Base-by-base conservation (phyloP, 2,888 invertebrate genomes). In the Drosophila setosimentum region DNA sequence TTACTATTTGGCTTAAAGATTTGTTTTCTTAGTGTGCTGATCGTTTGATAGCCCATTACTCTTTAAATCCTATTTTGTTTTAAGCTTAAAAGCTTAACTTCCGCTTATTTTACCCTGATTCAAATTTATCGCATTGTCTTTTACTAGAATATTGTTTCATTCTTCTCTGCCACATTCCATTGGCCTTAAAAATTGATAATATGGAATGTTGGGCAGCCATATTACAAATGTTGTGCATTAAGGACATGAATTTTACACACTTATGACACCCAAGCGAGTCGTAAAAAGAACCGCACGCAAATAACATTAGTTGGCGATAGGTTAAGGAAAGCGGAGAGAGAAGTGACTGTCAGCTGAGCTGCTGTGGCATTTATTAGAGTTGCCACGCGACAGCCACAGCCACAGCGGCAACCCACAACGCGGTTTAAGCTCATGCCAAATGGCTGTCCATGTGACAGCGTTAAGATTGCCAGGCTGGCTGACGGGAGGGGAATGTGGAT, bases 211-310 rank as follows among this genome's bases (percentile, higher is more conserved):
- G 40, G 78, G 30, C 62, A 48, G 51, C 69, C 53, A 72, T 73
- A 71, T 82, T 82, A 84, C 87, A 80, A 84, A 87, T 87, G 80
- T 84, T 84, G 82, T 76, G 83, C 85, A 87, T 85, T 87, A 85
- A 78, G 74, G 64, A 73, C 81, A 85, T 87, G 77, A 85, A 85
- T 87, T 85, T 85, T 81, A 77, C 74, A 83, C 86, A 83, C 83
- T 85, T 85, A 85, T 87, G 87, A 81, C 84, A 83, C 84, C 84
- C 84, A 69, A 66, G 84, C 85, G 84, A 68, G 68, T 82, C 84
- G 73, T 85, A 87, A 85, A 84, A 72, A 58, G 80, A 74, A 76
- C 85, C 81, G 76, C 84, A 78, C 79, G 87, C 83, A 85, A 83
- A 85, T 85, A 76, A 79, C 81, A 85, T 87, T 82, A 85, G 76